Conservation (phyloP, 2,113 vertebrate genomes). For the Lepus americanus region DNA sequence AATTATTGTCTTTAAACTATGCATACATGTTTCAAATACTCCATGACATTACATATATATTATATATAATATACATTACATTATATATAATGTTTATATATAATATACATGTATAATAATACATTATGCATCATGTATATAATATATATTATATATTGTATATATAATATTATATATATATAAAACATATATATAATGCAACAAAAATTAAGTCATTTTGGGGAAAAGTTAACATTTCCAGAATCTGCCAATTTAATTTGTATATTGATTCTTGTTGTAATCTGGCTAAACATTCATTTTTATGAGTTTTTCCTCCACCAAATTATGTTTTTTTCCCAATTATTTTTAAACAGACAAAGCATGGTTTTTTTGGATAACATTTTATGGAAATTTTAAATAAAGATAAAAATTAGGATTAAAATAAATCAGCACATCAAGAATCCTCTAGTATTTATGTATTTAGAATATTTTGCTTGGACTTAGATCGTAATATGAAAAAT, state of each 20-base stretch:
- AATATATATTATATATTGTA: no score
- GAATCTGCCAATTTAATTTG: constrained; percentile 81
- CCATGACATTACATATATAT: not conserved
- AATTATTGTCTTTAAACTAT: not conserved
- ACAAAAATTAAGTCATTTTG: constrained; percentile 55
- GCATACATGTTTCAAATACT: not conserved
- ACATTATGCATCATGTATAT: no score
- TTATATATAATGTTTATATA: no score
- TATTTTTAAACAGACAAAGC: constrained; percentile 92
- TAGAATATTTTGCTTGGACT: constrained; percentile 85
- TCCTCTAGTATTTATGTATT: constrained; percentile 88
- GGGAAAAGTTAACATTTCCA: constrained; percentile 78
- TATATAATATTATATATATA: no score
- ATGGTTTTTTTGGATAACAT: constrained; percentile 87
- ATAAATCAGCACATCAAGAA: constrained; percentile 86
- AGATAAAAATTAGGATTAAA: constrained; percentile 93
- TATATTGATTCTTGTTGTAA: constrained; percentile 82
- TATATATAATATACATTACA: no score
- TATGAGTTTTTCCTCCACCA: constrained; percentile 72
- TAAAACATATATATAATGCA: not conserved
- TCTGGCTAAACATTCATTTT: constrained; percentile 79
- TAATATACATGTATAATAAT: no score
- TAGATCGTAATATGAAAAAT: constrained; percentile 76
- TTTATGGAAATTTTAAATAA: constrained; percentile 85
- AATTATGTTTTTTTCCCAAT: constrained; percentile 84